These are phyloP conservation scores for Latrodectus hesperus DNA, from an alignment of 2,888 invertebrate genomes.

Conservation along the genomic window DNA sequence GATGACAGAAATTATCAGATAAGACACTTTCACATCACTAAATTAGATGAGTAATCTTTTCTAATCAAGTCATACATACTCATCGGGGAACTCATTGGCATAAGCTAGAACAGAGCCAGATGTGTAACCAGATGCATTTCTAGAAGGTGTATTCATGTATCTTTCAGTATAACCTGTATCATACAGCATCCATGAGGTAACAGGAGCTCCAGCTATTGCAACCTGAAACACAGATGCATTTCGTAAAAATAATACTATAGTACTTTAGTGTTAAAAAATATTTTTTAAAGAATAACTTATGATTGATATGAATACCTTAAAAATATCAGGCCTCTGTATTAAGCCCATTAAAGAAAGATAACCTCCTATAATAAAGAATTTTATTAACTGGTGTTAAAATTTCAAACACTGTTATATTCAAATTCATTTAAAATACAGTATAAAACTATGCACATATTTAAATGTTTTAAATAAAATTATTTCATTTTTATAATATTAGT, in stretches of 20 bases:
- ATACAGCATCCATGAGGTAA: conserved; percentile 97
- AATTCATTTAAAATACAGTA: no score
- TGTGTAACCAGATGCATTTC: conserved; percentile 86
- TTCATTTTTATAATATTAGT: no score
- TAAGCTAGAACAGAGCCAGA: conserved; percentile 89
- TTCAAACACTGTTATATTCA: no score
- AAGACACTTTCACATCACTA: no score
- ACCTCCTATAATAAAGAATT: conserved; percentile 78
- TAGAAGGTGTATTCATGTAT: conserved; percentile 91
- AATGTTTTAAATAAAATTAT: no score
- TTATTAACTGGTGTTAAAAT: no score
- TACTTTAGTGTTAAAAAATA: background rate
- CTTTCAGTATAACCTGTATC: conserved; percentile 99
- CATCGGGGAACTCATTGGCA: conserved; percentile 91
- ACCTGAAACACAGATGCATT: conserved; percentile 75
- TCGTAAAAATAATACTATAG: background rate
- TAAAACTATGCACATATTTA: no score
- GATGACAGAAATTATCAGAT: no score
- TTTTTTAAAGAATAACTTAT: background rate
- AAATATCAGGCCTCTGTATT: conserved; percentile 92
- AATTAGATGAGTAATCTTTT: background rate
- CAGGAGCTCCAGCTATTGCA: conserved; percentile 97
- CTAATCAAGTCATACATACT: conserved; percentile 80
- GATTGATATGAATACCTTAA: conserved; percentile 79
- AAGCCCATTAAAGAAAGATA: conserved; percentile 96